Conservation (phyloP, 2,797 vertebrate genomes). For the Smutsia gigantea region DNA sequence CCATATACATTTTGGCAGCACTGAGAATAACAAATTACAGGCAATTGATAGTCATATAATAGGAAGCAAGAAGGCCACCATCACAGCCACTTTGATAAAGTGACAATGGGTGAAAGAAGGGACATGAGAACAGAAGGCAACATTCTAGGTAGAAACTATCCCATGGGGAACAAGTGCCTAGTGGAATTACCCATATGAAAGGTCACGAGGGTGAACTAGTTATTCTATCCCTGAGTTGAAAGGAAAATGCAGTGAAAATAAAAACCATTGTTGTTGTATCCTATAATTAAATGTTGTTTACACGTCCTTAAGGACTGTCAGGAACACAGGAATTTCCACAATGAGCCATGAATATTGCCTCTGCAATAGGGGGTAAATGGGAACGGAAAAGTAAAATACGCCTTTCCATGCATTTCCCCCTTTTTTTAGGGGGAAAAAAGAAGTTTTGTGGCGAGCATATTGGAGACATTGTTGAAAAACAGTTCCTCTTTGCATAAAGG, state of each 20-base stretch:
- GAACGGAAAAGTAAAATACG: constrained; percentile 50
- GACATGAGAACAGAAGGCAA: not conserved
- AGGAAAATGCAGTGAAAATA: constrained; percentile 43
- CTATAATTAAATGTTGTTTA: constrained; percentile 36
- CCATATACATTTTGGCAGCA: not conserved
- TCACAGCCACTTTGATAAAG: not conserved
- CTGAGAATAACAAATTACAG: not conserved
- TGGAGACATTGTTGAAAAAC: constrained; percentile 83
- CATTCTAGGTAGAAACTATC: not conserved
- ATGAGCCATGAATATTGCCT: not conserved
- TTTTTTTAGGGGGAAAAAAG: not conserved
- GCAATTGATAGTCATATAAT: not conserved
- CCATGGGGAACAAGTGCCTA: not conserved
- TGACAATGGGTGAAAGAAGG: not conserved
- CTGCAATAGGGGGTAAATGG: not conserved
- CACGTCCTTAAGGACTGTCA: not conserved
- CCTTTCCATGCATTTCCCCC: not conserved
- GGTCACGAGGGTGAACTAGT: constrained; percentile 66
- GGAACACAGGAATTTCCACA: constrained; percentile 45
- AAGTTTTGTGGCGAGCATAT: constrained; percentile 78
- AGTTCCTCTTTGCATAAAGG: constrained; percentile 82
- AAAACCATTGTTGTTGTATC: not conserved
- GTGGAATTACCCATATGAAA: constrained; percentile 57
- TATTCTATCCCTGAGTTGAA: constrained; percentile 62
- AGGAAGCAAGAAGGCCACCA: not conserved